Conservation (phyloP, 2,888 invertebrate species). For the Alcis repandata region DNA sequence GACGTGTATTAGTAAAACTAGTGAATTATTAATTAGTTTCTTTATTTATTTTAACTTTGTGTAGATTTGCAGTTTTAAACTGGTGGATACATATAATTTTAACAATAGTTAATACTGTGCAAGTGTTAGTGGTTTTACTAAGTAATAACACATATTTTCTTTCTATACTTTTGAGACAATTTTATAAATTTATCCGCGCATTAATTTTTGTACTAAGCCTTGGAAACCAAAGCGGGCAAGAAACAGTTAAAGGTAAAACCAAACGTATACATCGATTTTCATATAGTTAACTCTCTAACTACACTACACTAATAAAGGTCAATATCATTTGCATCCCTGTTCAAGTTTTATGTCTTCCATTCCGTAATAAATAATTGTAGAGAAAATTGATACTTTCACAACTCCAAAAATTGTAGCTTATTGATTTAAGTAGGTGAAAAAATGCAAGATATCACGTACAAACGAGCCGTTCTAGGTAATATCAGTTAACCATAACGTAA, state of each 20-base stretch:
- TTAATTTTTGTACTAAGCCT: constrained; percentile 19
- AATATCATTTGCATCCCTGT: constrained; percentile 43
- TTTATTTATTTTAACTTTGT: constrained; percentile 2
- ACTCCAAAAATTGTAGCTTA: constrained; percentile 12
- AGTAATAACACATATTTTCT: constrained; percentile 29
- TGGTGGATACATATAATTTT: not conserved
- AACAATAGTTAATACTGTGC: constrained; percentile 36
- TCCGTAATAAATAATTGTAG: not conserved
- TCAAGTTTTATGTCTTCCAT: constrained; percentile 8
- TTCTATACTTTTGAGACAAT: constrained; percentile 46
- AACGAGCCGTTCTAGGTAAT: constrained; percentile 17
- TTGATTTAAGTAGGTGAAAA: constrained; percentile 13
- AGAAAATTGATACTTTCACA: constrained; percentile 5
- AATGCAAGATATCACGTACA: constrained; percentile 14
- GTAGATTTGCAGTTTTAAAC: not conserved
- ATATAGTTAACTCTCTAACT: constrained; percentile 17
- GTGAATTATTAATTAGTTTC: not conserved
- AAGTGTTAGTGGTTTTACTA: constrained; percentile 13
- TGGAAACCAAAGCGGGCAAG: constrained; percentile 18
- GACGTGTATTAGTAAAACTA: not conserved
- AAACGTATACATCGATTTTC: constrained; percentile 31
- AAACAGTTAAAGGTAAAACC: constrained; percentile 13
- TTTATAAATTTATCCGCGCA: constrained; percentile 16
- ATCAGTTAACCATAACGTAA: constrained; percentile 21
- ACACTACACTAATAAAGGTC: constrained; percentile 32